Evolutionary conservation across 2,888 invertebrate species (phyloP), one percentile per base, ranked within the genome.

Genomic region (Argyra leucocephala): DNA sequence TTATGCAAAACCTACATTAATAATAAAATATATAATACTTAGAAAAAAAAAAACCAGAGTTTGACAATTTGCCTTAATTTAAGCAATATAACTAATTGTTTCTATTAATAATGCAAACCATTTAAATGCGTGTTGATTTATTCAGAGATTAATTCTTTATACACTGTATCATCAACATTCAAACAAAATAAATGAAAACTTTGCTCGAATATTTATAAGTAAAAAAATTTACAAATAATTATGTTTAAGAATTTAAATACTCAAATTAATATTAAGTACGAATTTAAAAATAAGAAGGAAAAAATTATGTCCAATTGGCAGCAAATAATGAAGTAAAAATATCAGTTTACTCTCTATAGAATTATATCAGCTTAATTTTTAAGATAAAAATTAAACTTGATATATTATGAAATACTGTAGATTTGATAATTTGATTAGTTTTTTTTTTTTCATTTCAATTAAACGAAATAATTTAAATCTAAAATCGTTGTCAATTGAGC

Each of bases 61-160:
- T 48, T 48, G 48, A 48, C 48, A 48, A 48, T 48, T 48, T 48
- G 48, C 48, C 48, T 48, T 48, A 48, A 48, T 48, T 48, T 48
- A 48, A 48, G 48, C 12, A 5, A 31, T 7, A 31, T 12, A 48
- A 48, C 18, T 48, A 48, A 48, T 48, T 48, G 48, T 48, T 48
- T 31, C 3, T 6, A 31, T 31, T 48, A 15, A n/a, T n/a, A n/a
- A 15, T 48, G n/a, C 48, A 48, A n/a, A 48, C 5, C 5, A 48
- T 15, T 48, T 48, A 48, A 48, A 10, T 10, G 37, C 5, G 18
- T 31, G 31, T 48, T 48, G 48, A 48, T 48, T 48, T 48, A 15
- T 48, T 48, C 4, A 5, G 18, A 48, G 18, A 48, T 18, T 48
- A 31, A 31, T 31, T 10, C 31, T 31, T 31, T 10, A 31, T 31